Conservation (phyloP, 1,140 invertebrate species). For the Nasonia longicornis region DNA sequence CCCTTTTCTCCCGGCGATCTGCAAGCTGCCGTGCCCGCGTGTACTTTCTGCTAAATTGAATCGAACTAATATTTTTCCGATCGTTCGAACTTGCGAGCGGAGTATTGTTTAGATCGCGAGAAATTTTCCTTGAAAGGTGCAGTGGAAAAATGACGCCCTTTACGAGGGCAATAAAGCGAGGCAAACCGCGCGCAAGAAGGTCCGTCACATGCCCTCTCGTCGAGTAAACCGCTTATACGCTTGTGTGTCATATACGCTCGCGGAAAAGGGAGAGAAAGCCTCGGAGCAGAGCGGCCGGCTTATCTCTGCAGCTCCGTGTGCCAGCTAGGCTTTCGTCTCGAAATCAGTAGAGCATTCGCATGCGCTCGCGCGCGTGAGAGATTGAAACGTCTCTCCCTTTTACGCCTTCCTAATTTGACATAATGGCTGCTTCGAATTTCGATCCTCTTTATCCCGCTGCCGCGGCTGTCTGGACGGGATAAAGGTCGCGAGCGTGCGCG, state of each 20-base stretch:
- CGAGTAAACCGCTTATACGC: slow-evolving; percentile 21
- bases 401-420: slow-evolving; percentile 58
- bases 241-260: background rate
- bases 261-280: background rate
- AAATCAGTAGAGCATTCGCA: slow-evolving; percentile 9
- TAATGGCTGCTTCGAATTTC: slow-evolving; percentile 52
- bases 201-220: background rate
- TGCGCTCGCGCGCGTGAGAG: slow-evolving; percentile 1
- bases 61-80: slow-evolving; percentile 30
- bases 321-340: slow-evolving; percentile 8
- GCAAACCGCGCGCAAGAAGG: slow-evolving; percentile 3
- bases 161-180: background rate
- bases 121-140: background rate
- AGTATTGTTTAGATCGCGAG: too few relatives aligned
- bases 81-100: background rate
- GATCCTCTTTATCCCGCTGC: slow-evolving; percentile 26
- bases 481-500: background rate
- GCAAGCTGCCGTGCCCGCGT: slow-evolving; percentile 5
- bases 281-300: background rate
- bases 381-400: slow-evolving; percentile 45
- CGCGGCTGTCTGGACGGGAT: background rate
- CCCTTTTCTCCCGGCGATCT: background rate
- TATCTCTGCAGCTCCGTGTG: slow-evolving; percentile 18
- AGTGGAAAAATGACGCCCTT: too few relatives aligned
- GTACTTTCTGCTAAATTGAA: slow-evolving; percentile 28